Evolutionary conservation across 2,797 vertebrate genomes (phyloP).

Genomic region (Gambelia wislizenii): DNA sequence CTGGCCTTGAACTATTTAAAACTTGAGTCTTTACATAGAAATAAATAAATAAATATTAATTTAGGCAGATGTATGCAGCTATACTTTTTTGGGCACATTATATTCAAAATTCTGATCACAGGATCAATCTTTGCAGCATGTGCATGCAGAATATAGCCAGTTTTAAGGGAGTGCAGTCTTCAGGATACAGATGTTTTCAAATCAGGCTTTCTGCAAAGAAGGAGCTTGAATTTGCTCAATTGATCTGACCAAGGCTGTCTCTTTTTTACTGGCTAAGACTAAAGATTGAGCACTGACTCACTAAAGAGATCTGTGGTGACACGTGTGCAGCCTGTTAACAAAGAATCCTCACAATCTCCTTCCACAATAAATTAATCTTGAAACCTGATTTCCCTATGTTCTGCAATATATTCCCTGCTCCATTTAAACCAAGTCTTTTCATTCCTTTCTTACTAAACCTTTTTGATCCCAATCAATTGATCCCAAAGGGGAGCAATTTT

Average conservation of each 20-base stretch:
- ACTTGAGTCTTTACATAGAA: not conserved
- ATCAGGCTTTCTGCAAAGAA: not conserved
- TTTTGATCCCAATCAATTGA: slow-evolving; percentile 46
- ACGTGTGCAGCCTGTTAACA: slow-evolving; percentile 8
- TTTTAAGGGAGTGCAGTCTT: not conserved
- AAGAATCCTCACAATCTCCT: slow-evolving; percentile 11
- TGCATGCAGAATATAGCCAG: not conserved
- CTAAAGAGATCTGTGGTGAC: slow-evolving; percentile 32
- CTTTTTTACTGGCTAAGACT: not conserved
- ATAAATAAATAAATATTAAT: not conserved
- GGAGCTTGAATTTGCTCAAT: not conserved
- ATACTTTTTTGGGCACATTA: not conserved
- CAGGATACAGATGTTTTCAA: not conserved
- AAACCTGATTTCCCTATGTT: slow-evolving; percentile 27
- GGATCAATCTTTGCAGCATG: not conserved
- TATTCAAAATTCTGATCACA: not conserved
- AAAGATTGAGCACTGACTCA: not conserved
- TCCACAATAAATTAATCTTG: not conserved
- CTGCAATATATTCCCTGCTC: slow-evolving; percentile 14
- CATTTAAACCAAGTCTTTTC: slow-evolving; percentile 35
- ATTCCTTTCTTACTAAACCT: slow-evolving; percentile 40
- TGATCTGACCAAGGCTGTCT: not conserved
- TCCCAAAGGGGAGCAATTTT: slow-evolving; percentile 44
- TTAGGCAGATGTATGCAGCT: not conserved
- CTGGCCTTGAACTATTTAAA: not conserved